Percentiles rank a stretch among this genome's conserved stretches.
These are phyloP conservation scores for Brevipalpus yothersi DNA, from an alignment of 1,140 invertebrate species.

Conservation along the genomic window DNA sequence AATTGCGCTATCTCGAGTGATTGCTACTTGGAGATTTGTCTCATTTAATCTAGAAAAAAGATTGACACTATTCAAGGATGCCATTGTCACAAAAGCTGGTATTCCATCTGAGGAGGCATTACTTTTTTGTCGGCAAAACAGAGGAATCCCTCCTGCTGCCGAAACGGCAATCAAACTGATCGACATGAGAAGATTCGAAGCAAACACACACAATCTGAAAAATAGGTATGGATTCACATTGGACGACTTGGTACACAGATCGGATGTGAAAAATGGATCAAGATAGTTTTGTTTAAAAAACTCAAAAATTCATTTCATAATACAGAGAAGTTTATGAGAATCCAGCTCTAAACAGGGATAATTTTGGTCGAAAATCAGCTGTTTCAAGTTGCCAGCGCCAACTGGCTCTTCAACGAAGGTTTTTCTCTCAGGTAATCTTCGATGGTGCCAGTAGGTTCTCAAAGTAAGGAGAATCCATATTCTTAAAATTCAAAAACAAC, in stretches of 20 bases:
- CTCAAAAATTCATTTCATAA: neutral
- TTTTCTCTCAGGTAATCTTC: no score
- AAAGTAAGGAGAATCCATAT: no score
- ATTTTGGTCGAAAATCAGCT: neutral
- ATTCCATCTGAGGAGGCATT: neutral
- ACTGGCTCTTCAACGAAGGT: no score
- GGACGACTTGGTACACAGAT: neutral
- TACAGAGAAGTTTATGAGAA: neutral
- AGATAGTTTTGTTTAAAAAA: neutral
- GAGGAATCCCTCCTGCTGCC: slow-evolving; percentile 3
- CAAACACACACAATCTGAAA: no score
- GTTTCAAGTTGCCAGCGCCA: no score
- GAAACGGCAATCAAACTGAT: slow-evolving; percentile 6
- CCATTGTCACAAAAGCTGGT: neutral
- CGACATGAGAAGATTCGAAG: neutral
- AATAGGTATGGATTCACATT: neutral
- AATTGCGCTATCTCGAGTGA: neutral
- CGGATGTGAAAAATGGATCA: neutral
- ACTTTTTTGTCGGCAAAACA: slow-evolving; percentile 1
- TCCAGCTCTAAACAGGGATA: neutral
- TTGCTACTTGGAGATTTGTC: neutral
- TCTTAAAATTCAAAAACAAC: no score
- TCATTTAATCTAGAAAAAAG: slow-evolving; percentile 8
- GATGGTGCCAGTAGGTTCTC: no score
- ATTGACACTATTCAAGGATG: slow-evolving; percentile 6